A percentile compares a stretch with the other conserved stretches of the same genome.
Conservation (phyloP, 2,113 vertebrate genomes). For the Leucoraja erinaceus region DNA sequence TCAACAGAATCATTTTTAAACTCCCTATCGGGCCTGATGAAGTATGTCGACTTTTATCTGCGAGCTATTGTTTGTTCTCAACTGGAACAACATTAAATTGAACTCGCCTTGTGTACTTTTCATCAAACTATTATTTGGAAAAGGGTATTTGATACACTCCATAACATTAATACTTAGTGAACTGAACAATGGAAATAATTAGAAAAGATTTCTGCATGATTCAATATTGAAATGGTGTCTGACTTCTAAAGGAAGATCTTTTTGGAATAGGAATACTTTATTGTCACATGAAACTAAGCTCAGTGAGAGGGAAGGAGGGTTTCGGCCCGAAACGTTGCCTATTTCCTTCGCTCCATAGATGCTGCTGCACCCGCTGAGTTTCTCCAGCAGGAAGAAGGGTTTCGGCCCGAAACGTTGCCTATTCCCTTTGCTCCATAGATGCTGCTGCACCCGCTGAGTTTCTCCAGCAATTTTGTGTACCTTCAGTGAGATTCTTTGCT, state of each 20-base stretch:
- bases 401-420: no score
- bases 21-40: background rate
- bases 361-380: no score
- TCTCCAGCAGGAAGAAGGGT: no score
- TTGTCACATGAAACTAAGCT: no score
- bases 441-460: no score
- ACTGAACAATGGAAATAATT: constrained; percentile 7
- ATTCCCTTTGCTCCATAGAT: no score
- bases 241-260: background rate
- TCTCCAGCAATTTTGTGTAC: no score
- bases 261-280: no score
- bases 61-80: background rate
- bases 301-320: no score
- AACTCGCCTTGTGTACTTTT: background rate
- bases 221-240: background rate
- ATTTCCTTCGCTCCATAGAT: no score
- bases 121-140: constrained; percentile 6
- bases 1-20: background rate
- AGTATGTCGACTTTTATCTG: background rate
- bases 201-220: background rate
- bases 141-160: constrained; percentile 7
- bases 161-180: background rate
- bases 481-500: no score
- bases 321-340: no score
- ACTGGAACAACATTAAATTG: background rate